Percentiles rank a stretch among this genome's conserved stretches.
These are phyloP conservation scores for Toxotes lorentzi DNA, from an alignment of 2,797 vertebrate species.

Conservation along the genomic window DNA sequence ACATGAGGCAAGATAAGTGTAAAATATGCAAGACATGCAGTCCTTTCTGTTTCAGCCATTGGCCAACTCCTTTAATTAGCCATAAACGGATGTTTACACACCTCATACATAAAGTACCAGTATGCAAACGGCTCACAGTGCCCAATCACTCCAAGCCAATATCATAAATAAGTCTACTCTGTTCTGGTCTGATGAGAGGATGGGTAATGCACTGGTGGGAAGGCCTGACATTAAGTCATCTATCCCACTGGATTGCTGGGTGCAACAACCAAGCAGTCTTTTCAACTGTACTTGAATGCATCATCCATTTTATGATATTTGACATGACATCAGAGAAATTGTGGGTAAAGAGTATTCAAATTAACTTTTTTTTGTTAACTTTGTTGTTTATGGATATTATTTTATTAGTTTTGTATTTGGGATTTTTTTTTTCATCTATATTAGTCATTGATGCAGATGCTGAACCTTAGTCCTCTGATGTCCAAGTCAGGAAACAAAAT, in stretches of 20 bases:
- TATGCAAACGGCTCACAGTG: background rate
- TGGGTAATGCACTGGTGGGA: background rate
- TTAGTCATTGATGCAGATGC: background rate
- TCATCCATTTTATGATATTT: background rate
- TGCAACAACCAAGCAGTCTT: background rate
- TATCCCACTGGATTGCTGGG: background rate
- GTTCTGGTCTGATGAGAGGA: background rate
- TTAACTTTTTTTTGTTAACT: background rate
- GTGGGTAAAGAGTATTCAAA: background rate
- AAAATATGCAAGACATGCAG: background rate
- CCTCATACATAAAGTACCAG: background rate
- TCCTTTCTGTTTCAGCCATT: background rate
- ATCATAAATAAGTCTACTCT: background rate
- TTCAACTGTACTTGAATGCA: background rate
- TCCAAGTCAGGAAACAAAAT: background rate
- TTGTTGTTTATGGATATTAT: background rate
- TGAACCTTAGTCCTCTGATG: background rate
- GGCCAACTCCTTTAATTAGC: background rate
- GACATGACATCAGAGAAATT: background rate
- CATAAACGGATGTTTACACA: background rate
- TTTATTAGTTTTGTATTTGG: background rate
- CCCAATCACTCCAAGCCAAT: background rate
- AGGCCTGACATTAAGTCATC: background rate
- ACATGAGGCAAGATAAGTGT: background rate
- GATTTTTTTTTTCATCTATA: background rate